Evolutionary conservation across 2,888 invertebrate species (phyloP), one percentile per base, ranked within the genome.

Genomic region (Automeris io): DNA sequence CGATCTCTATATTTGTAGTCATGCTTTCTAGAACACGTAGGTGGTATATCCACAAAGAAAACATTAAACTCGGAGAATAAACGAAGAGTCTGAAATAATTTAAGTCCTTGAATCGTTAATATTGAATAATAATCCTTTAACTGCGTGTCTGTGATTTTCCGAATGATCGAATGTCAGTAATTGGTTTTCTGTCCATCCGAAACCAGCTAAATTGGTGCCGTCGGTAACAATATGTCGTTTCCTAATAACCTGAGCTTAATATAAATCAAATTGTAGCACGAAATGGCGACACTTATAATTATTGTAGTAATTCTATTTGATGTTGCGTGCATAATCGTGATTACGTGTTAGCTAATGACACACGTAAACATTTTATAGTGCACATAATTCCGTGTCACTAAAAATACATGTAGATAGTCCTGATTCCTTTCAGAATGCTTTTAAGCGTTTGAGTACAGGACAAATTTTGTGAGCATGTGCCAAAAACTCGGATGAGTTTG

Each of bases 121-220:
- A 62, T 59, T 51, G 61, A 60, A 70, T 79, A 72, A 75, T 79
- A 71, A 70, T 70, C 61, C 75, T 64, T 73, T 74, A 78, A 80
- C 79, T 74, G 70, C 70, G 64, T 66, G 64, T 61, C 61, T 57
- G 58, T 59, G 67, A 64, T 70, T 71, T 70, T 67, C 68, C 60
- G 61, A 76, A 68, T 72, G 72, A 74, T 76, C 71, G 71, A 72
- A 71, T 67, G 69, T 60, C 67, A 70, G 73, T 80, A 78, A 83
- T 82, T 78, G 75, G 70, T 71, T 73, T 72, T 70, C 70, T 62
- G 70, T 64, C 65, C 52, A 57, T 51, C 61, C 67, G 66, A 65
- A 74, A 70, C 64, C 53, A 58, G 58, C 61, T 71, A 72, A 78
- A 76, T 74, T 76, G 70, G 65, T 61, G 33, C 39, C 8, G 18